A percentile compares a stretch with the other conserved stretches of the same genome.
phyloP scores from a whole-genome alignment of 2,888 invertebrate species.

The Drosophila acutilabella region DNA sequence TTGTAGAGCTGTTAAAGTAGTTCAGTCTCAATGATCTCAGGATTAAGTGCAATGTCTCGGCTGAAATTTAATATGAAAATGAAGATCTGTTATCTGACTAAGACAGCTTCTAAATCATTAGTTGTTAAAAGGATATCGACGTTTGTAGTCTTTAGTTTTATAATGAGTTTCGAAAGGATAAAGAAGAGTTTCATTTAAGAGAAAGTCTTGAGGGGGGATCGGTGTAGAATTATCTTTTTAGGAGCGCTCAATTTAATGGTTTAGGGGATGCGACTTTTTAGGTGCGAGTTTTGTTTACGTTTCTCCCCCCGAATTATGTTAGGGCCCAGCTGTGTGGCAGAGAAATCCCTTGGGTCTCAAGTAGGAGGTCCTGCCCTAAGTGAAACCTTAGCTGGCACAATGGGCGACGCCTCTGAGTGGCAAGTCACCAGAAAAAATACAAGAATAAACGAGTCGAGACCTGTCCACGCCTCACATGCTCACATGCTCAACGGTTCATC shows the following conservation, averaged over 20 bases:
- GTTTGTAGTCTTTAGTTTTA: slow-evolving; percentile 21
- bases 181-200: slow-evolving; percentile 22
- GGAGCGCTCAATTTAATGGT: slow-evolving; percentile 38
- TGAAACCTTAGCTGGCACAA: slow-evolving; percentile 52
- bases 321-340: slow-evolving; percentile 50
- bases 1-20: slow-evolving; percentile 1
- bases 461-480: slow-evolving; percentile 63
- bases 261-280: slow-evolving; percentile 17
- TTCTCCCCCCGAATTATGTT: slow-evolving; percentile 47
- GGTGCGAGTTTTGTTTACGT: slow-evolving; percentile 31
- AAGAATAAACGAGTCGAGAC: slow-evolving; percentile 45
- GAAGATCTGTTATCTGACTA: slow-evolving; percentile 26
- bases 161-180: slow-evolving; percentile 47
- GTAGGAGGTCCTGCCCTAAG: slow-evolving; percentile 61
- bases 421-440: slow-evolving; percentile 21
- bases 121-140: slow-evolving; percentile 31
- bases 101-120: slow-evolving; percentile 40
- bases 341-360: slow-evolving; percentile 60
- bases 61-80: slow-evolving; percentile 37
- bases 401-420: slow-evolving; percentile 59
- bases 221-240: slow-evolving; percentile 27
- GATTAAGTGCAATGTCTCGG: slow-evolving; percentile 7
- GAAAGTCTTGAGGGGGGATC: slow-evolving; percentile 20
- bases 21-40: slow-evolving; percentile 19
- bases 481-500: slow-evolving; percentile 35